These are phyloP conservation scores for Dryobates pubescens DNA, from an alignment of 2,797 vertebrate species.

Conservation along the genomic window DNA sequence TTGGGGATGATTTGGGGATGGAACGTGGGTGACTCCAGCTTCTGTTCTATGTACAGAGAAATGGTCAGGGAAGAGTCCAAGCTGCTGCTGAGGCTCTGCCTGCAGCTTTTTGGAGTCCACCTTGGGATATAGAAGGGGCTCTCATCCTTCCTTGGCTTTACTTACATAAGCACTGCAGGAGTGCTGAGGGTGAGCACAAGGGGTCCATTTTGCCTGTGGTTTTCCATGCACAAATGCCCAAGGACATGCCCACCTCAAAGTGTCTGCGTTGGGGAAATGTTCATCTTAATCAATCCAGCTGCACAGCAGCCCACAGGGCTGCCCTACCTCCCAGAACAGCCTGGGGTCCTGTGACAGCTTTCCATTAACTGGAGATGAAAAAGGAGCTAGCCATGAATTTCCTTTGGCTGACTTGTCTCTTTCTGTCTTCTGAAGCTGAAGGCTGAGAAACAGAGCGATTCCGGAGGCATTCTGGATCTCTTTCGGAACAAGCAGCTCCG, in stretches of 20 bases:
- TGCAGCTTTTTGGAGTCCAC: background rate
- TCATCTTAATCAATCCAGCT: background rate
- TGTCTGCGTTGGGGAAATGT: background rate
- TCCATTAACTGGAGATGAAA: background rate
- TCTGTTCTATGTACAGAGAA: fast-evolving
- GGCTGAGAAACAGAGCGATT: constrained; percentile 49
- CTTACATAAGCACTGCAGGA: background rate
- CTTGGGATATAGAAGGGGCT: background rate
- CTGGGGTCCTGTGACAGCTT: background rate
- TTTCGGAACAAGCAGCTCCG: constrained; percentile 79
- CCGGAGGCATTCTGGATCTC: constrained; percentile 82
- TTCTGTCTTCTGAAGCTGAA: constrained; percentile 38
- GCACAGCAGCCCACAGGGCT: background rate
- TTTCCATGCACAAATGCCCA: background rate
- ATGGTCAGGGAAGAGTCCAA: background rate
- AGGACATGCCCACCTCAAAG: background rate
- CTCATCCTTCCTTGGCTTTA: background rate
- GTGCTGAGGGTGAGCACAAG: background rate
- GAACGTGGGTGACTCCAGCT: background rate
- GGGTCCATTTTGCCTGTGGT: background rate
- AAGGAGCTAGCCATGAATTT: background rate
- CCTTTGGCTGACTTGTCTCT: background rate
- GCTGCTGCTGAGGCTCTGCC: background rate
- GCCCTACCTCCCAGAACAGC: background rate
- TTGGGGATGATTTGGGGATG: background rate